Evolutionary conservation across 2,113 vertebrate genomes (phyloP).

Genomic region (Rhabdornis inornatus): DNA sequence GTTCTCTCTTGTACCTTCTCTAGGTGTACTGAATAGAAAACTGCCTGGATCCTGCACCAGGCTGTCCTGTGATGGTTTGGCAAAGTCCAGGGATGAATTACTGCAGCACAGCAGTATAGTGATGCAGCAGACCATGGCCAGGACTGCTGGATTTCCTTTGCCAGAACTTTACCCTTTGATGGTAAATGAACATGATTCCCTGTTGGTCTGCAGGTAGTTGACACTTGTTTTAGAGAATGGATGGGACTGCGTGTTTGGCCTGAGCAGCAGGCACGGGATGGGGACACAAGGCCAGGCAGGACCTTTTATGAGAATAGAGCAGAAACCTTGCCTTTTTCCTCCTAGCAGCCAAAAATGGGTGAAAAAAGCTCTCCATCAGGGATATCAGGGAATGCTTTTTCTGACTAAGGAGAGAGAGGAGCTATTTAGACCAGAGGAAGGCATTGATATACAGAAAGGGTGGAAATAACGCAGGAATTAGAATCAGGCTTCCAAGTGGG

Average conservation of each 20-base stretch:
- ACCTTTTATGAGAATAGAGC: neutral
- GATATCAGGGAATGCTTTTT: neutral
- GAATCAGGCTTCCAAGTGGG: neutral
- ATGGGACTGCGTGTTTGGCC: neutral
- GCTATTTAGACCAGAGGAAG: neutral
- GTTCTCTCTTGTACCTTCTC: neutral
- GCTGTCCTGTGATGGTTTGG: neutral
- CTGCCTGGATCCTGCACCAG: neutral
- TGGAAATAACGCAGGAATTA: neutral
- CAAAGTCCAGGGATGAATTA: neutral
- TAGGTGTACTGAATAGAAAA: neutral
- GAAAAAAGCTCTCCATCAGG: neutral
- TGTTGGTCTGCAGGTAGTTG: neutral
- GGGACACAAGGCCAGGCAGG: neutral
- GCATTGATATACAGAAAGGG: neutral
- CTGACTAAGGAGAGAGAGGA: neutral
- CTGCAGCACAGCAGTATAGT: neutral
- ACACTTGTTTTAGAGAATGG: neutral
- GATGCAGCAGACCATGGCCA: neutral
- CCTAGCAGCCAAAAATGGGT: neutral
- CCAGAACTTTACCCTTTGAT: neutral
- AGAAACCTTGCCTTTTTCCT: neutral
- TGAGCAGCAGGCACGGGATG: fast-evolving
- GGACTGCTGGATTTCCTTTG: fast-evolving
- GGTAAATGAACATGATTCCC: neutral